phyloP scores from a whole-genome alignment of 2,888 invertebrate genomes.

The Petrolisthes cinctipes region DNA sequence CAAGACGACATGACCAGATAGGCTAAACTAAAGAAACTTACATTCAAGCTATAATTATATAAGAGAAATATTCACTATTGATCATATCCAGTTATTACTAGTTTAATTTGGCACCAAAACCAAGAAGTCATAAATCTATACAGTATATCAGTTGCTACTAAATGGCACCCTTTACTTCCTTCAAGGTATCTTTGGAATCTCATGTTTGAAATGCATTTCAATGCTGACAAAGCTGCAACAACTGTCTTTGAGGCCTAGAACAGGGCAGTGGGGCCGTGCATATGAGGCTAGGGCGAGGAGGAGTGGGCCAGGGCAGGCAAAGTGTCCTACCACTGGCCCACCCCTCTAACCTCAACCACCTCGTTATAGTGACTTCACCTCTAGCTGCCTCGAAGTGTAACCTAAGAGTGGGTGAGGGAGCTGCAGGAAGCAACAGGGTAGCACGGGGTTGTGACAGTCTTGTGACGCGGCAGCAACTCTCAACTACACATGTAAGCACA shows the following conservation, averaged over 20 bases:
- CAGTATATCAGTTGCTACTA: constrained; percentile 33
- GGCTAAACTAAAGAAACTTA: constrained; percentile 48
- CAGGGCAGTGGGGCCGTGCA: constrained; percentile 18
- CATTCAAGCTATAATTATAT: constrained; percentile 52
- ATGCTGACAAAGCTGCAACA: constrained; percentile 49
- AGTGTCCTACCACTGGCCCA: constrained; percentile 8
- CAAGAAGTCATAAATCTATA: constrained; percentile 48
- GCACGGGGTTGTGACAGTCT: constrained; percentile 36
- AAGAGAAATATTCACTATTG: constrained; percentile 49
- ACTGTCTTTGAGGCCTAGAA: constrained; percentile 41
- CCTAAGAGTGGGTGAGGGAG: constrained; percentile 15
- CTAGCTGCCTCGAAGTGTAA: constrained; percentile 34
- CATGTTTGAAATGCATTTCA: constrained; percentile 52
- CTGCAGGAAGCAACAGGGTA: constrained; percentile 33
- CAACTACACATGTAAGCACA: constrained; percentile 38
- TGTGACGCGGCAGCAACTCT: constrained; percentile 34
- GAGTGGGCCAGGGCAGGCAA: constrained; percentile 17
- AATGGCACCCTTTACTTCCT: constrained; percentile 48
- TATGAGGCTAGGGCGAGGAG: constrained; percentile 7
- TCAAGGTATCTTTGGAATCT: constrained; percentile 49
- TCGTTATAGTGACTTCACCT: constrained; percentile 26
- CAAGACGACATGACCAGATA: constrained; percentile 52
- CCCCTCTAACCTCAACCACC: background rate
- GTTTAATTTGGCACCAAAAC: constrained; percentile 55
- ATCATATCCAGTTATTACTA: constrained; percentile 52